These are phyloP conservation scores for Eolophus roseicapilla DNA, from an alignment of 2,113 vertebrate species.

Conservation along the genomic window DNA sequence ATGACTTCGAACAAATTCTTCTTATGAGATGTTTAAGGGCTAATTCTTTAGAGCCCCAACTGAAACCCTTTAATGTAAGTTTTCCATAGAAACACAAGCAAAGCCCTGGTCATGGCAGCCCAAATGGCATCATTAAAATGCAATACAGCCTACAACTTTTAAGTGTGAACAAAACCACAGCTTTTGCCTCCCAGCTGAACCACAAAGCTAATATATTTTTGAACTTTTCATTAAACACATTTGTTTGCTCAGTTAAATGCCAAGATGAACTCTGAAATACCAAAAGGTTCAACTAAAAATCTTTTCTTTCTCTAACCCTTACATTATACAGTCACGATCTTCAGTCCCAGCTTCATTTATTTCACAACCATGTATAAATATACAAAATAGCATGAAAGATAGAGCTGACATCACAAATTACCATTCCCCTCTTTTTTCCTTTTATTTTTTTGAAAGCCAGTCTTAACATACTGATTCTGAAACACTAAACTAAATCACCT, in stretches of 20 bases:
- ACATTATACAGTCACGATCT: not conserved
- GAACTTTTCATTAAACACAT: constrained; percentile 52
- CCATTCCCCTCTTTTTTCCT: not conserved
- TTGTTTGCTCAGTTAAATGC: constrained; percentile 52
- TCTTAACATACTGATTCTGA: not conserved
- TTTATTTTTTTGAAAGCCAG: not conserved
- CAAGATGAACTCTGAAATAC: constrained; percentile 25
- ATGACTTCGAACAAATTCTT: not conserved
- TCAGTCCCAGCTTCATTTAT: not conserved
- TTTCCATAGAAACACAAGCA: constrained; percentile 9
- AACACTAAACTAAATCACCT: not conserved
- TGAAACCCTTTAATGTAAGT: not conserved
- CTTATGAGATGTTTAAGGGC: not conserved
- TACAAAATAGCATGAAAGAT: not conserved
- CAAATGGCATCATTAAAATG: constrained; percentile 40
- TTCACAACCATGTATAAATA: not conserved
- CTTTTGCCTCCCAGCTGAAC: constrained; percentile 52
- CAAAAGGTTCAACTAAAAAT: not conserved
- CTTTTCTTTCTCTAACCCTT: not conserved
- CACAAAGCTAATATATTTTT: constrained; percentile 53
- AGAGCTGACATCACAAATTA: not conserved
- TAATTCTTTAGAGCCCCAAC: not conserved
- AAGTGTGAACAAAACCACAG: constrained; percentile 58
- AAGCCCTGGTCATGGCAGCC: not conserved
- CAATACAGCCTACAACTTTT: constrained; percentile 36